Evolutionary conservation across 2,888 invertebrate species (phyloP).

Genomic region (Amaurobius ferox): DNA sequence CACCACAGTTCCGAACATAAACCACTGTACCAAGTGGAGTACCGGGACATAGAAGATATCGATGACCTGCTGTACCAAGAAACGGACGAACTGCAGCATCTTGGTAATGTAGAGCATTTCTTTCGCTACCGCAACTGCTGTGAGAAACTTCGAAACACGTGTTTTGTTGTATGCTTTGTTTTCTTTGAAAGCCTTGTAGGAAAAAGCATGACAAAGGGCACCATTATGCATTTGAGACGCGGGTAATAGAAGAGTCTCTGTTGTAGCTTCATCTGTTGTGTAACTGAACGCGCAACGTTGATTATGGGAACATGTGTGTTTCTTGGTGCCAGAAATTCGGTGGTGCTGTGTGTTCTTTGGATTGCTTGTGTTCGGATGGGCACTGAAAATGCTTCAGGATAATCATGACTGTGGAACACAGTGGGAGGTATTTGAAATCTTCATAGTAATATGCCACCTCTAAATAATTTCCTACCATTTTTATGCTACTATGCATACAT

Average conservation of each 20-base stretch:
- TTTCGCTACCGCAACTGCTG: not conserved
- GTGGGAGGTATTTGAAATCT: too few relatives aligned
- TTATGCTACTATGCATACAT: too few relatives aligned
- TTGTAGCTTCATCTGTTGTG: not conserved
- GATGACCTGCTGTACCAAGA: conserved; percentile 27
- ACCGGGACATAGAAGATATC: conserved; percentile 31
- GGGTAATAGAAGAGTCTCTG: not conserved
- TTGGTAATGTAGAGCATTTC: conserved; percentile 28
- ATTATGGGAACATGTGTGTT: not conserved
- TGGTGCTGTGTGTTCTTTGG: too few relatives aligned
- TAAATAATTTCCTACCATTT: too few relatives aligned
- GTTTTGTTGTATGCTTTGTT: not conserved
- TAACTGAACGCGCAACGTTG: not conserved
- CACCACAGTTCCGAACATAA: conserved; percentile 27
- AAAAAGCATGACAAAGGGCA: not conserved
- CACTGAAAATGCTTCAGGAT: too few relatives aligned
- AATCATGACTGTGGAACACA: too few relatives aligned
- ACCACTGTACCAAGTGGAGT: conserved; percentile 58
- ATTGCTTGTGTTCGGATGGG: too few relatives aligned
- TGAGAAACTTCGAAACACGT: not conserved
- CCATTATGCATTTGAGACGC: not conserved
- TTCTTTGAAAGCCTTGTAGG: not conserved
- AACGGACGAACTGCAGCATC: conserved; percentile 24
- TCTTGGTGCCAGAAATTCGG: too few relatives aligned
- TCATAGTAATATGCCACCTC: too few relatives aligned